Conservation (phyloP, 2,888 invertebrate genomes). For the Archips crataeganus region DNA sequence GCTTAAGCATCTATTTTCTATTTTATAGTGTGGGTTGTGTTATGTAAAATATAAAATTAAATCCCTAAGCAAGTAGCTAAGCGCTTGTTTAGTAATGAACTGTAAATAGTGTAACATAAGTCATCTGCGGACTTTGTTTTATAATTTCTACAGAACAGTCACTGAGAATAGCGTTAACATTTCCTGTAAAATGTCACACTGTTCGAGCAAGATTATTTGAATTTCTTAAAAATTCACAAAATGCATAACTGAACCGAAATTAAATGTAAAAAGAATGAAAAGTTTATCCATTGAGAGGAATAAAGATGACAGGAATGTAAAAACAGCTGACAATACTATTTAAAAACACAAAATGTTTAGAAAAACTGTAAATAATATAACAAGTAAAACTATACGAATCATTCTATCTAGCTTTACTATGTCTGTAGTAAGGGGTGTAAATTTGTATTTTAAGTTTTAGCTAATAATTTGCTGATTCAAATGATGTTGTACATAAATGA, state of each 20-base stretch:
- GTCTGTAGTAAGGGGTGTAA: conserved; percentile 70
- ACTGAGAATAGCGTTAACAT: conserved; percentile 46
- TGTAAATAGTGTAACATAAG: conserved; percentile 81
- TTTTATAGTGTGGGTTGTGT: conserved; percentile 85
- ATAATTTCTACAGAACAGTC: conserved; percentile 49
- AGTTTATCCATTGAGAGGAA: conserved; percentile 55
- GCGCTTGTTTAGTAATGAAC: conserved; percentile 76
- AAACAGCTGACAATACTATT: conserved; percentile 84
- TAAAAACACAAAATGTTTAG: conserved; percentile 76
- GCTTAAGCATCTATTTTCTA: conserved; percentile 65
- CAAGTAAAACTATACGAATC: conserved; percentile 80
- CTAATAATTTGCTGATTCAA: conserved; percentile 59
- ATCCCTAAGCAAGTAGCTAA: conserved; percentile 72
- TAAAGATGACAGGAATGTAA: conserved; percentile 74
- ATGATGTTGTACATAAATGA: conserved; percentile 69
- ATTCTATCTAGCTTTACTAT: conserved; percentile 74
- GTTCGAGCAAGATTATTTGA: conserved; percentile 6
- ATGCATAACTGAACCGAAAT: conserved; percentile 1
- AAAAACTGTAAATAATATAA: conserved; percentile 66
- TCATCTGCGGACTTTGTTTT: conserved; percentile 53
- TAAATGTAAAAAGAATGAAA: conserved; percentile 17
- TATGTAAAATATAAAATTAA: conserved; percentile 79
- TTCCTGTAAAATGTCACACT: conserved; percentile 1
- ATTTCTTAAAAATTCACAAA: neutral
- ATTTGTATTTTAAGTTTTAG: conserved; percentile 71